phyloP scores from a whole-genome alignment of 2,888 invertebrate genomes.

The Strigamia maritima region DNA sequence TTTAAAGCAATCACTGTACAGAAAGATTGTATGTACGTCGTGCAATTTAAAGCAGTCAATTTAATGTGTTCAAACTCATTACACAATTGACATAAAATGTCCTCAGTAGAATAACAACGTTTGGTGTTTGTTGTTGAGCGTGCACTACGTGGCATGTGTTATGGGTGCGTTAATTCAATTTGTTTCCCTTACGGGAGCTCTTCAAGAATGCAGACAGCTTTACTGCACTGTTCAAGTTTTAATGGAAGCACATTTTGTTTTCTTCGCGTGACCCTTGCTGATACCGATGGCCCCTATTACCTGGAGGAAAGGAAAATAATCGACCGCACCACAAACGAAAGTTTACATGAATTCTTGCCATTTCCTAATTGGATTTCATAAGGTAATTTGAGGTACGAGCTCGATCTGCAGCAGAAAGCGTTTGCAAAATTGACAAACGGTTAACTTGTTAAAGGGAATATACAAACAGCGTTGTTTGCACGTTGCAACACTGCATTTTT shows the following conservation, averaged over 20 bases:
- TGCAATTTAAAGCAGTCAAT: background rate
- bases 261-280: conserved; percentile 1
- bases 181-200: background rate
- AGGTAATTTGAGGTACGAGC: background rate
- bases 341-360: background rate
- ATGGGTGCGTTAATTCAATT: background rate
- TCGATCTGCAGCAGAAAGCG: background rate
- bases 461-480: background rate
- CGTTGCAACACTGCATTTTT: background rate
- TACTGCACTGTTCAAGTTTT: conserved; percentile 10
- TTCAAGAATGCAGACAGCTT: conserved; percentile 10
- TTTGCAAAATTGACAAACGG: background rate
- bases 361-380: background rate
- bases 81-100: background rate
- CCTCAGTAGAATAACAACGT: background rate
- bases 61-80: background rate
- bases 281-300: background rate
- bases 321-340: background rate
- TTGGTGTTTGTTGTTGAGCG: background rate
- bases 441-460: background rate
- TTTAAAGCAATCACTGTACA: no score
- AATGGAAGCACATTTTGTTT: conserved; percentile 1
- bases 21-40: background rate
- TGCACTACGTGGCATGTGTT: background rate
- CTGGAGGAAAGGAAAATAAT: background rate